Base-by-base conservation (phyloP, 2,797 vertebrate genomes). In the Trematomus bernacchii region DNA sequence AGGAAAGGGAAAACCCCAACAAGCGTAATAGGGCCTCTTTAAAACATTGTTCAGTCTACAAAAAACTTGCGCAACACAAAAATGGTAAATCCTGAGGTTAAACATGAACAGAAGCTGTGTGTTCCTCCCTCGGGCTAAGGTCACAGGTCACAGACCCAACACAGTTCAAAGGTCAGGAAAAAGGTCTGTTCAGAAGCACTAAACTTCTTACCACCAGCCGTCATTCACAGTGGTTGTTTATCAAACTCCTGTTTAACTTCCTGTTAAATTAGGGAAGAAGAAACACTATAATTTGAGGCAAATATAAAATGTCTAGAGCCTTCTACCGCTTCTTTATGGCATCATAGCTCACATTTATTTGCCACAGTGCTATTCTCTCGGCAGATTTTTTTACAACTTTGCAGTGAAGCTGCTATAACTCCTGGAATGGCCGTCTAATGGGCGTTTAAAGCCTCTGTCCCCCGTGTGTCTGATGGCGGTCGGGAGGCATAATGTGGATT, bases 341-440 rank as follows among this genome's bases (percentile, higher is more conserved):
- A 23, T 69, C 16, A 23, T 50, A 47, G 65, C 60, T 77, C 12
- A 21, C 2, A 47, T 71, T 57, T 57, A 70, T 53, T 84, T 81
- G 66, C 40, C 55, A 54, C 69, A 66, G 30, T 44, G 64, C 61
- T 60, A 74, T 69, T 80, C 46, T 66, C 61, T 66, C n/a, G 27
- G 0, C 46, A 71, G 58, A 68, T 60, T 77, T 80, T 4, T 47
- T 65, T 71, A 59, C 54, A 71, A 58, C 71, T 75, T 69, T 76
- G 73, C 1, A 42, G 59, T 54, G 27, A 77, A 69, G 69, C 70
- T 68, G 77, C 77, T 54, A 53, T 76, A 84, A 69, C 83, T 82
- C 80, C 21, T 2, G 66, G 80, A 86, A 72, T 27, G n/a, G 65
- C 60, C 55, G 57, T 51, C 73, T 84, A 83, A 87, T 91, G 87